Evolutionary conservation across 2,797 vertebrate genomes (phyloP).

Genomic region (Falco cherrug): DNA sequence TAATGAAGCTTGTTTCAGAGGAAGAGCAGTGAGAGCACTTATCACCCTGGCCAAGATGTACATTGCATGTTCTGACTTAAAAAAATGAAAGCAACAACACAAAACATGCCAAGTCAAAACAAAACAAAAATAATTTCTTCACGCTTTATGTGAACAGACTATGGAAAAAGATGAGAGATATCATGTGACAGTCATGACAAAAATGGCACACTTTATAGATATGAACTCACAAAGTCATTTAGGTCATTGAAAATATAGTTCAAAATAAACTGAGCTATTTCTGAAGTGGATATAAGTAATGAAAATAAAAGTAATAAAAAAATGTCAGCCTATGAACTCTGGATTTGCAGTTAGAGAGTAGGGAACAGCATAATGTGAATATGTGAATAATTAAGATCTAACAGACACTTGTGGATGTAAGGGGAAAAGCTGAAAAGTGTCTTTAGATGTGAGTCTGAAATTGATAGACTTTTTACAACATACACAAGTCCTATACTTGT

Average conservation of each 20-base stretch:
- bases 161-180: constrained; percentile 18
- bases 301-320: not conserved
- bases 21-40: not conserved
- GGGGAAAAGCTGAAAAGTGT: not conserved
- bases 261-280: not conserved
- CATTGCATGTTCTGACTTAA: not conserved
- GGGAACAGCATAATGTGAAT: not conserved
- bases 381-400: not conserved
- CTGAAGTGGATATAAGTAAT: not conserved
- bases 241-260: not conserved
- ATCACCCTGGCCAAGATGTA: not conserved
- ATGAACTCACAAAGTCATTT: constrained; percentile 3
- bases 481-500: not conserved
- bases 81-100: not conserved
- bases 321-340: not conserved
- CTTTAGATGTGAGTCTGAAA: constrained; percentile 8
- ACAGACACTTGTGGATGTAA: not conserved
- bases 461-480: constrained; percentile 17
- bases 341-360: not conserved
- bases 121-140: not conserved
- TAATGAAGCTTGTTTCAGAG: not conserved
- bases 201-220: constrained; percentile 17
- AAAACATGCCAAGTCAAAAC: not conserved
- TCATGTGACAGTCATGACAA: not conserved
- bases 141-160: not conserved